A percentile compares a stretch with the other conserved stretches of the same genome.
phyloP scores from a whole-genome alignment of 2,888 invertebrate species.

The Acanthacorydalis orientalis region DNA sequence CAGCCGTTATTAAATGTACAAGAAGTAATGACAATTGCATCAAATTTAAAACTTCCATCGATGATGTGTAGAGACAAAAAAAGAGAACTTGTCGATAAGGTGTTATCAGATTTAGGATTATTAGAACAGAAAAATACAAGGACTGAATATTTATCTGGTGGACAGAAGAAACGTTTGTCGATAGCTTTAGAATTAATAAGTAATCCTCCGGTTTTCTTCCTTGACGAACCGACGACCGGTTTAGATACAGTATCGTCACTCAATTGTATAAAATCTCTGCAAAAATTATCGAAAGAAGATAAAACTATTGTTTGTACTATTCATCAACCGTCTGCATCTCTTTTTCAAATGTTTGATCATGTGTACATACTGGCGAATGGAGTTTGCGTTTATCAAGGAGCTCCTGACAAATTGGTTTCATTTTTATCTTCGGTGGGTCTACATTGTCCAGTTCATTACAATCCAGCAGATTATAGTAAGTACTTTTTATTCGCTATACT shows the following conservation, averaged over 20 bases:
- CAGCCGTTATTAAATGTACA: conserved; percentile 55
- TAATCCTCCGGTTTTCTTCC: conserved; percentile 68
- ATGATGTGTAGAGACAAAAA: conserved; percentile 21
- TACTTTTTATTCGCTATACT: too few relatives aligned
- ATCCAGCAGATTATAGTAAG: conserved; percentile 55
- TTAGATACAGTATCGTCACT: conserved; percentile 47
- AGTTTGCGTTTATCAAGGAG: conserved; percentile 46
- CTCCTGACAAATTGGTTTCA: conserved; percentile 40
- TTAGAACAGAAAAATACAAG: conserved; percentile 43
- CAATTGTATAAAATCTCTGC: conserved; percentile 39
- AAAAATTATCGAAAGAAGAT: conserved; percentile 40
- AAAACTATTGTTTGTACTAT: conserved; percentile 52
- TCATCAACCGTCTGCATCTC: conserved; percentile 48
- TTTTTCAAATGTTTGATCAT: conserved; percentile 44
- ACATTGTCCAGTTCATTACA: conserved; percentile 44
- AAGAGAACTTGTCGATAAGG: neutral
- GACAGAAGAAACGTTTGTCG: conserved; percentile 63
- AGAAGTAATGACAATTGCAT: conserved; percentile 65
- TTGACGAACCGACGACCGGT: conserved; percentile 68
- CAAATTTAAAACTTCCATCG: conserved; percentile 50
- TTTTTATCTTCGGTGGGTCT: conserved; percentile 36
- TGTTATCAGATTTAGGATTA: conserved; percentile 32
- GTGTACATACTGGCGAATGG: conserved; percentile 48
- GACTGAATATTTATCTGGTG: conserved; percentile 50
- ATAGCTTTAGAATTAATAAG: conserved; percentile 70